Percentiles rank a stretch among this genome's conserved stretches.
phyloP scores from a whole-genome alignment of 1,140 invertebrate species.

The Megathymus violae region DNA sequence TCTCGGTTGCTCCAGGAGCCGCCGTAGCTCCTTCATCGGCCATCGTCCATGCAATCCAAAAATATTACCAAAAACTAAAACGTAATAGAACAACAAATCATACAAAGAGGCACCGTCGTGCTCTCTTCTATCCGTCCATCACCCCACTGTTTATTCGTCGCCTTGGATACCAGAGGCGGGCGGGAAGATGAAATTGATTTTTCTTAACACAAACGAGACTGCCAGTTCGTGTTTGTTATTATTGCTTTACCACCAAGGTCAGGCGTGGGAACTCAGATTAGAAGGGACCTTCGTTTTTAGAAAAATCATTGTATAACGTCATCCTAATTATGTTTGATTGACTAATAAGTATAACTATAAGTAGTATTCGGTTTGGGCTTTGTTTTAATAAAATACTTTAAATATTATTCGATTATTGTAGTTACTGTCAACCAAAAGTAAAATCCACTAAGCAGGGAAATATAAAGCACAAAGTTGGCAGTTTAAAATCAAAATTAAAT shows the following conservation, averaged over 20 bases:
- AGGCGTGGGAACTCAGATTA: slow-evolving; percentile 44
- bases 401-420: too few species aligned
- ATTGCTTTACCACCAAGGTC: slow-evolving; percentile 41
- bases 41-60: slow-evolving; percentile 58
- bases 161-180: slow-evolving; percentile 72
- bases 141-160: slow-evolving; percentile 78
- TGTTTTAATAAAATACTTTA: too few species aligned
- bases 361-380: too few species aligned
- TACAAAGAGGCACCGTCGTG: slow-evolving; percentile 47
- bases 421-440: too few species aligned
- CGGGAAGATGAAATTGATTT: slow-evolving; percentile 78
- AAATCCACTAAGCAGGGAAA: too few species aligned
- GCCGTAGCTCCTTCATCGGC: slow-evolving; percentile 76
- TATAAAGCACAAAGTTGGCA: too few species aligned
- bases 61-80: slow-evolving; percentile 38
- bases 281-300: slow-evolving; percentile 22
- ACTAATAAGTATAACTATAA: too few species aligned
- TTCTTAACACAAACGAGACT: slow-evolving; percentile 52
- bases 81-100: slow-evolving; percentile 45
- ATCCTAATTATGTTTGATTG: slow-evolving; percentile 17
- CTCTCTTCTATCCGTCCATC: slow-evolving; percentile 47
- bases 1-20: slow-evolving; percentile 84
- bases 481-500: too few species aligned
- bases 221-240: slow-evolving; percentile 35
- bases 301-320: slow-evolving; percentile 26